Conservation (phyloP, 1,140 invertebrate genomes). For the Drosophila simulans region DNA sequence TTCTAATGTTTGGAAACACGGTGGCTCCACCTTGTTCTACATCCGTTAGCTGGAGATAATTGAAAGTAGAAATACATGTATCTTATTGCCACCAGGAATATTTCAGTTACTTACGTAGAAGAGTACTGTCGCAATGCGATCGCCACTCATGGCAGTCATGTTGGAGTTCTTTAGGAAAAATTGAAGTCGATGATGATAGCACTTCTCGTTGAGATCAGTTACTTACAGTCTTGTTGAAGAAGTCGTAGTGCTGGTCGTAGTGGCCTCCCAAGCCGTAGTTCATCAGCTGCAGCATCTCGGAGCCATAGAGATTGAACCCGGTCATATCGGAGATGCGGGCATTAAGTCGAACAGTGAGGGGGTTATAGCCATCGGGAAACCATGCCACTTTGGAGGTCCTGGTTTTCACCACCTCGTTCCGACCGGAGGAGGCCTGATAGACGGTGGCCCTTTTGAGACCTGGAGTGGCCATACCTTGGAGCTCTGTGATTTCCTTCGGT, state of each 20-base stretch:
- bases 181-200: background rate
- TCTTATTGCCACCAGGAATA: too few relatives aligned
- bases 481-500: conserved; percentile 93
- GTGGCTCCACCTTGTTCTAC: conserved; percentile 97
- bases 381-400: conserved; percentile 99
- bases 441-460: conserved; percentile 92
- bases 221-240: conserved; percentile 84
- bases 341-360: conserved; percentile 90
- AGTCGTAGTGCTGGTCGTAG: conserved; percentile 90
- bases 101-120: conserved; percentile 66
- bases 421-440: conserved; percentile 92
- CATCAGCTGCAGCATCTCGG: conserved; percentile 88
- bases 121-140: conserved; percentile 77
- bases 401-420: conserved; percentile 94
- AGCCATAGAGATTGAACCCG: conserved; percentile 85
- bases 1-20: conserved; percentile 94
- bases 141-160: conserved; percentile 47
- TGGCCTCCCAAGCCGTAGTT: conserved; percentile 91
- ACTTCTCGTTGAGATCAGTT: background rate
- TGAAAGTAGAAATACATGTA: background rate
- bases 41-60: conserved; percentile 91
- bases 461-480: conserved; percentile 94
- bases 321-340: conserved; percentile 91
- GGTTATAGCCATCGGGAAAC: conserved; percentile 93
- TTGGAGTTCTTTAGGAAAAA: conserved; percentile 6